A percentile compares a stretch with the other conserved stretches of the same genome.
These are phyloP conservation scores for Rotaria socialis DNA, from an alignment of 2,888 invertebrate genomes.

Conservation along the genomic window DNA sequence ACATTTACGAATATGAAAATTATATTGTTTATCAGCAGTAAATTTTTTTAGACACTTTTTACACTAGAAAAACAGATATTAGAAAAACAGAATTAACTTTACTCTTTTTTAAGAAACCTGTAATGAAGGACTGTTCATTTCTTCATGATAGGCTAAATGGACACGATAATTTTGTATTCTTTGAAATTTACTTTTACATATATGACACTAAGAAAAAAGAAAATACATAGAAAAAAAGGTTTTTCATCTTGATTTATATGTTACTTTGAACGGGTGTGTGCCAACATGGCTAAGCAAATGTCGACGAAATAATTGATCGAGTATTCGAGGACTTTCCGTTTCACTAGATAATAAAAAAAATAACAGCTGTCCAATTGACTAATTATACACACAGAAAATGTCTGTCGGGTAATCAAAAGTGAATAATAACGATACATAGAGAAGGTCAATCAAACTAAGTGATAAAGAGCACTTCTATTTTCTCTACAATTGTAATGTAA, in stretches of 20 bases:
- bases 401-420: no score
- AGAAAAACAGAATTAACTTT: no score
- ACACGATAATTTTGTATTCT: slow-evolving; percentile 27
- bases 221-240: no score
- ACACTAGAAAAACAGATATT: background rate
- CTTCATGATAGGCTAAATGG: background rate
- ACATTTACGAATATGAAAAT: slow-evolving; percentile 33
- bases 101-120: background rate
- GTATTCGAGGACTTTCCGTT: slow-evolving; percentile 5
- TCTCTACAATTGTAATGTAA: no score
- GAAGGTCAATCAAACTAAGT: no score
- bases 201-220: background rate
- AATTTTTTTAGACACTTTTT: slow-evolving; percentile 25
- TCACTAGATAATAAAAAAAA: background rate
- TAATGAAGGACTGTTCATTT: slow-evolving; percentile 21
- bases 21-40: background rate
- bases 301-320: slow-evolving; percentile 29
- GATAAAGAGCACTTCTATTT: no score
- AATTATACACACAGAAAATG: no score
- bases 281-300: slow-evolving; percentile 19
- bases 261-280: slow-evolving; percentile 29
- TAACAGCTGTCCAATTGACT: no score
- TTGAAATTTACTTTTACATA: slow-evolving; percentile 35
- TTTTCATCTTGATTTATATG: background rate
- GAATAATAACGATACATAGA: no score